Conservation (phyloP, 2,113 vertebrate genomes). For the Trachemys scripta region DNA sequence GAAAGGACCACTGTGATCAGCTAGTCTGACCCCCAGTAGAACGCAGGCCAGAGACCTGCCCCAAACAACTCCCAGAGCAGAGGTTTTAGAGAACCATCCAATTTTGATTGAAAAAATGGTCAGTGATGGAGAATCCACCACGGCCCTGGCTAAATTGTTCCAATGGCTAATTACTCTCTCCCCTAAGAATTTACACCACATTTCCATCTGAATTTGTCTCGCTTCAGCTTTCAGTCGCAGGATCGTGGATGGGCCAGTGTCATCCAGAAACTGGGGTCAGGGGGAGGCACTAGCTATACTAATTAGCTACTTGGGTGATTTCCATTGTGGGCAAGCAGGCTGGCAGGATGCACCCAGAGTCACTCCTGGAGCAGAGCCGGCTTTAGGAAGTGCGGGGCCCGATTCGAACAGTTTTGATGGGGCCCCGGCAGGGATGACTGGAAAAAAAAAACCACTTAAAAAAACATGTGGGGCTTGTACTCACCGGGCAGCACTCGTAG, state of each 20-base stretch:
- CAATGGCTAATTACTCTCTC: not conserved
- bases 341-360: not conserved
- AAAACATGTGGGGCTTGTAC: too few species aligned
- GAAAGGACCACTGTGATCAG: not conserved
- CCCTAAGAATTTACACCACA: too few species aligned
- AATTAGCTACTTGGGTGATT: not conserved
- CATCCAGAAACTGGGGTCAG: too few species aligned
- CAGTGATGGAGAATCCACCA: not conserved
- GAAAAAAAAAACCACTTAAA: too few species aligned
- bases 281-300: not conserved
- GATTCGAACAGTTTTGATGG: too few species aligned
- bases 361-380: not conserved
- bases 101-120: not conserved
- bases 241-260: not conserved
- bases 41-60: not conserved
- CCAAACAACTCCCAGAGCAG: not conserved
- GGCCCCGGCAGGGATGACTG: too few species aligned
- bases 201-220: not conserved
- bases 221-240: not conserved
- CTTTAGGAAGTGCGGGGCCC: too few species aligned
- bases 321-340: not conserved
- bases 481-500: too few species aligned
- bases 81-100: not conserved
- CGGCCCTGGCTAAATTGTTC: not conserved
- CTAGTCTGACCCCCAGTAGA: not conserved